These are phyloP conservation scores for Thamnophis sirtalis DNA, from an alignment of 2,113 vertebrate genomes.

Conservation along the genomic window DNA sequence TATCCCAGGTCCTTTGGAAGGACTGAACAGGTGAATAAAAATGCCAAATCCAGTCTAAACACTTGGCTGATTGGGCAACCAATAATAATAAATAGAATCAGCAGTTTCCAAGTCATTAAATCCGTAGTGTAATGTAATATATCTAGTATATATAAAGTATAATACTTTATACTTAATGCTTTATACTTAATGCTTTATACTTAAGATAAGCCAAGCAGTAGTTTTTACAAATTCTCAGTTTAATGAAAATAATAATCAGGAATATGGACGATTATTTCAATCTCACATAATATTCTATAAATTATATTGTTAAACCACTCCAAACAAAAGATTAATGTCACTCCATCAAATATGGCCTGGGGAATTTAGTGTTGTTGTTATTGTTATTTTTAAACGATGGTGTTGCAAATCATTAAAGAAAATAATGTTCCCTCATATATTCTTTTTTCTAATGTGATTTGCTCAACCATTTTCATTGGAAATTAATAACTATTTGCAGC, in stretches of 20 bases:
- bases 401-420: background rate
- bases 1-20: background rate
- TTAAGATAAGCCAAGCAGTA: background rate
- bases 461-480: background rate
- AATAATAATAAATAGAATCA: background rate
- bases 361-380: background rate
- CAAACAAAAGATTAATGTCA: background rate
- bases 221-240: background rate
- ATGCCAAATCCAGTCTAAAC: background rate
- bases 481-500: background rate
- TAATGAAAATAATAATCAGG: background rate
- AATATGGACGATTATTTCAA: background rate
- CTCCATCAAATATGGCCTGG: background rate
- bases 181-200: background rate
- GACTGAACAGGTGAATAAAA: background rate
- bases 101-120: background rate
- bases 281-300: background rate
- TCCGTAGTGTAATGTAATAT: background rate
- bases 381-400: background rate
- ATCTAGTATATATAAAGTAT: background rate
- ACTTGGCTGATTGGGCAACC: background rate
- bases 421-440: background rate
- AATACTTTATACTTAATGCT: too few species aligned
- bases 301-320: background rate
- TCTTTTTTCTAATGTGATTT: background rate